Evolutionary conservation across 1,140 invertebrate species (phyloP).

Genomic region (Matsumurasca onukii): DNA sequence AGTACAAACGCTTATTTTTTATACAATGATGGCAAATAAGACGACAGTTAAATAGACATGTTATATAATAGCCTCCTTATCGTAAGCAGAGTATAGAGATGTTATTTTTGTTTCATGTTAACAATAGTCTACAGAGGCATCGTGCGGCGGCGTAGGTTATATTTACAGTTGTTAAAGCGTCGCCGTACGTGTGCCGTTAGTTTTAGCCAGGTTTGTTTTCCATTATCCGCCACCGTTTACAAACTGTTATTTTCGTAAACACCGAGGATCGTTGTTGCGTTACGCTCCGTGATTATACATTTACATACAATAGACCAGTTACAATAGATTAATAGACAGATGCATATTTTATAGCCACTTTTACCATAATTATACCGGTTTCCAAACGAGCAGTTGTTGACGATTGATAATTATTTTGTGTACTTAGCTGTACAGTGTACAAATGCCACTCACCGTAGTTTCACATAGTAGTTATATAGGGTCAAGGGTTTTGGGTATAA

Average conservation of each 20-base stretch:
- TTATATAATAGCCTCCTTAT: conserved; percentile 20
- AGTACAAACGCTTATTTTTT: conserved; percentile 25
- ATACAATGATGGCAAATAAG: conserved; percentile 26
- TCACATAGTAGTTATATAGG: conserved; percentile 26
- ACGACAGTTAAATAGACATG: conserved; percentile 12
- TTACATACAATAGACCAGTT: conserved; percentile 25
- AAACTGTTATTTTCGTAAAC: conserved; percentile 19
- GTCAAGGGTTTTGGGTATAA: conserved; percentile 21
- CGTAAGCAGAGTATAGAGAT: conserved; percentile 14
- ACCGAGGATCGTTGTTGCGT: conserved; percentile 5
- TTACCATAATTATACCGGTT: conserved; percentile 23
- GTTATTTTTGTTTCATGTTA: conserved; percentile 20
- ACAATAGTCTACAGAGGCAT: background rate
- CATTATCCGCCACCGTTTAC: conserved; percentile 3
- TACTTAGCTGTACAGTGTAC: conserved; percentile 25
- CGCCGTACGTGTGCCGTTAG: background rate
- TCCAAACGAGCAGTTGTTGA: conserved; percentile 15
- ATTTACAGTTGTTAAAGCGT: conserved; percentile 9
- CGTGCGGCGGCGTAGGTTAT: conserved; percentile 1
- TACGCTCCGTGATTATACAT: conserved; percentile 12
- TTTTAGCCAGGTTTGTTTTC: conserved; percentile 13
- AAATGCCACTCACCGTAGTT: background rate
- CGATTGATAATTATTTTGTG: conserved; percentile 25
- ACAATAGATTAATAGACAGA: conserved; percentile 16
- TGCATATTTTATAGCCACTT: conserved; percentile 12